These are phyloP conservation scores for Syrphus vitripennis DNA, from an alignment of 2,888 invertebrate genomes.

Conservation along the genomic window DNA sequence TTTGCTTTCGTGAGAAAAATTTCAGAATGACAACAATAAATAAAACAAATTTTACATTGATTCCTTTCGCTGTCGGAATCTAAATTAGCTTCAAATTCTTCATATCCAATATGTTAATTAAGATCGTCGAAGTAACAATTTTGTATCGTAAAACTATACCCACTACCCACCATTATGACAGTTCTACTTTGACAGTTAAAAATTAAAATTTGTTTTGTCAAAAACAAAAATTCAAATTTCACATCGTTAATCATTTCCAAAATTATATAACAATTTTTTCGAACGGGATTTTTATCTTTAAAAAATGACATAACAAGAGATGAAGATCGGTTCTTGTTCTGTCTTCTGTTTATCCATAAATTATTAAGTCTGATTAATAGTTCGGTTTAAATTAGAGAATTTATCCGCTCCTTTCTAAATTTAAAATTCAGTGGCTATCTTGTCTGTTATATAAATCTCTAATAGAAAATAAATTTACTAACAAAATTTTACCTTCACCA, in stretches of 20 bases:
- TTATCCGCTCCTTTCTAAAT: not conserved
- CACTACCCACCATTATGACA: no score
- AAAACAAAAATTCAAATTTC: not conserved
- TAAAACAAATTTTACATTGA: not conserved
- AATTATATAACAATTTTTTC: not conserved
- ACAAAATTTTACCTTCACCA: not conserved
- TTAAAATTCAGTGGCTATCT: not conserved
- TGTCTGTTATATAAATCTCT: not conserved
- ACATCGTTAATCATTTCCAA: not conserved
- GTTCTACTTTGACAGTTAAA: no score
- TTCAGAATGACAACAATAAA: not conserved
- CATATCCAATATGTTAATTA: not conserved
- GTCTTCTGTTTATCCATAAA: not conserved
- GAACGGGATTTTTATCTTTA: not conserved
- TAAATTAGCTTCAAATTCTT: conserved; percentile 10
- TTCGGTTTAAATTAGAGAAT: not conserved
- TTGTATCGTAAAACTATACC: no score
- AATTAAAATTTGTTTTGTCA: no score
- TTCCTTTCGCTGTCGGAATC: conserved; percentile 22
- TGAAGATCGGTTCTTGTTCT: not conserved
- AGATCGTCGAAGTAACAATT: no score
- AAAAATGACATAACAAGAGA: not conserved
- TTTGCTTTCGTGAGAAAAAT: not conserved
- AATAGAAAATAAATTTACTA: not conserved
- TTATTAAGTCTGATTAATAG: not conserved